A percentile compares a stretch with the other conserved stretches of the same genome.
Evolutionary conservation across 2,888 invertebrate genomes (phyloP).

Genomic region (Athalia circularis): DNA sequence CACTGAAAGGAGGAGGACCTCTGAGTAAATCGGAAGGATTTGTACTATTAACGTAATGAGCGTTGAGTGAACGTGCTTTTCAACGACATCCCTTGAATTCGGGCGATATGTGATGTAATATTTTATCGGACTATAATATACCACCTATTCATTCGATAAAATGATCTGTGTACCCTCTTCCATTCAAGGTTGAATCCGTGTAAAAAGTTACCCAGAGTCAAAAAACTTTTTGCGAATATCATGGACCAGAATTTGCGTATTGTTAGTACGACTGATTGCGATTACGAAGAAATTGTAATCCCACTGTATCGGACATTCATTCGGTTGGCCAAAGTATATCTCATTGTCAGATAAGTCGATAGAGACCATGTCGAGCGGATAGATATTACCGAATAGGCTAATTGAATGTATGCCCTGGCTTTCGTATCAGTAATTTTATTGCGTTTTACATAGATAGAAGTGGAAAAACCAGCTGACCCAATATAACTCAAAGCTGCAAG

Average conservation of each 20-base stretch:
- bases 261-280: not conserved
- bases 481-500: not conserved
- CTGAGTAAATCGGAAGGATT: slow-evolving; percentile 20
- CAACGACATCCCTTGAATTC: not conserved
- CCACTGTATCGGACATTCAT: not conserved
- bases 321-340: not conserved
- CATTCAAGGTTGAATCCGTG: not conserved
- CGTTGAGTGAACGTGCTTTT: slow-evolving; percentile 24
- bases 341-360: not conserved
- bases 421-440: not conserved
- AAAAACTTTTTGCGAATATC: not conserved
- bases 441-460: not conserved
- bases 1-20: slow-evolving; percentile 25
- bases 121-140: slow-evolving; percentile 12
- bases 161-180: not conserved
- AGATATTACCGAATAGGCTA: not conserved
- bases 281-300: not conserved
- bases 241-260: too few species aligned
- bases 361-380: not conserved
- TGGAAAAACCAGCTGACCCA: not conserved
- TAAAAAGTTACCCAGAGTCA: not conserved
- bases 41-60: slow-evolving; percentile 43
- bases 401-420: not conserved
- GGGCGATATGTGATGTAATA: slow-evolving; percentile 7
- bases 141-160: not conserved